A percentile compares a stretch with the other conserved stretches of the same genome.
Conservation (phyloP, 2,797 vertebrate genomes). For the Masticophis lateralis region DNA sequence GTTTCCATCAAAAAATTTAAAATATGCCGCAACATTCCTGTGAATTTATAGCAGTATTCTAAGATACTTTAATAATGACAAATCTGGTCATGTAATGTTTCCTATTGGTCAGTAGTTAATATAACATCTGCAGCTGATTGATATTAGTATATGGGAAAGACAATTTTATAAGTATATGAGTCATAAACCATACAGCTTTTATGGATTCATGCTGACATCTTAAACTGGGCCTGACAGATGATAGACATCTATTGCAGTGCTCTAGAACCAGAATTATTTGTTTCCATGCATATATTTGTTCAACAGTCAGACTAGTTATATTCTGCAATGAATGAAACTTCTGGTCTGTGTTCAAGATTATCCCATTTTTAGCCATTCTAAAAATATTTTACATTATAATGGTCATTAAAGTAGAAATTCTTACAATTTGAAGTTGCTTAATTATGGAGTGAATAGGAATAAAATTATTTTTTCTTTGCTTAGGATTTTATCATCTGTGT, state of each 20-base stretch:
- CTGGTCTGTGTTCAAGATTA: not conserved
- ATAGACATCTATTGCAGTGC: not conserved
- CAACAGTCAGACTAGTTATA: not conserved
- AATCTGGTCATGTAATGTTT: not conserved
- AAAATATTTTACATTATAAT: not conserved
- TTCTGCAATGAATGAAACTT: not conserved
- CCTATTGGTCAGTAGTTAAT: not conserved
- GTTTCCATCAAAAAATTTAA: not conserved
- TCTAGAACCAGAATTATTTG: not conserved
- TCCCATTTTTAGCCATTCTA: not conserved
- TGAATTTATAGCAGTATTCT: not conserved
- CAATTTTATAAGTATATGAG: not conserved
- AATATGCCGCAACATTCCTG: not conserved
- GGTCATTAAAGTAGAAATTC: not conserved
- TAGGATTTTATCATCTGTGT: slow-evolving; percentile 98
- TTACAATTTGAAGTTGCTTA: not conserved
- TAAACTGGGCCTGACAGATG: not conserved
- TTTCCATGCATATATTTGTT: not conserved
- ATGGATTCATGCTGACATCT: not conserved
- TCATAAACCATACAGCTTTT: not conserved
- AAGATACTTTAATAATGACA: not conserved
- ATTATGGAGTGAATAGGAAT: not conserved
- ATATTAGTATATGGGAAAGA: not conserved
- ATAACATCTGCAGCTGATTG: not conserved
- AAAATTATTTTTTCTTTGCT: not conserved